Evolutionary conservation across 2,797 vertebrate species (phyloP).

Genomic region (Molossus alvarezi): DNA sequence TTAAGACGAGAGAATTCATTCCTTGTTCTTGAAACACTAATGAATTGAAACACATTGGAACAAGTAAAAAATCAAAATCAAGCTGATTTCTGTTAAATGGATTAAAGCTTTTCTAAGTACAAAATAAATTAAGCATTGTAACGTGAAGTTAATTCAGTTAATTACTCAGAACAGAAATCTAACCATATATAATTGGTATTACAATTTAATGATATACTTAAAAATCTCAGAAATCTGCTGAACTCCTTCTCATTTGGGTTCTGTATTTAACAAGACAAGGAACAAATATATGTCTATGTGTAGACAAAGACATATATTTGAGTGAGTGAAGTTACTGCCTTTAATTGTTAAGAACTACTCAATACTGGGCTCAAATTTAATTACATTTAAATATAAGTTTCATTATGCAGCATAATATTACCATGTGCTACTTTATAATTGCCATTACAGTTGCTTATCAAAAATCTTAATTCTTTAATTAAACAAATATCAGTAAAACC

Average conservation of each 20-base stretch:
- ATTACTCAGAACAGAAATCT: conserved; percentile 79
- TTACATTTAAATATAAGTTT: conserved; percentile 49
- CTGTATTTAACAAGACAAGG: conserved; percentile 66
- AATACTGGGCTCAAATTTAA: conserved; percentile 41
- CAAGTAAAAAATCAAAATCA: conserved; percentile 72
- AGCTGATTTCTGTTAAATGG: conserved; percentile 72
- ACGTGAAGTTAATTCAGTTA: conserved; percentile 73
- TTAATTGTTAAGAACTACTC: conserved; percentile 46
- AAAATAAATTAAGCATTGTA: conserved; percentile 74
- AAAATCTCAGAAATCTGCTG: conserved; percentile 74
- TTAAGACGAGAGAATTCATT: conserved; percentile 63
- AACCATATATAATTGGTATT: not conserved
- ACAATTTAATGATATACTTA: conserved; percentile 69
- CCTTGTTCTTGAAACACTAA: conserved; percentile 72
- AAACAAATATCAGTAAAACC: conserved; percentile 51
- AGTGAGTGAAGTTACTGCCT: conserved; percentile 6
- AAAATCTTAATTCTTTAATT: conserved; percentile 57
- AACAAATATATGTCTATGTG: conserved; percentile 23
- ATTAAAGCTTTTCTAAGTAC: conserved; percentile 72
- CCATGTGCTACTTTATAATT: not conserved
- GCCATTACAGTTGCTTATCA: not conserved
- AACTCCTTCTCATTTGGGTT: conserved; percentile 76
- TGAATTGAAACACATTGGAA: conserved; percentile 76
- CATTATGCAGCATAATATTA: not conserved
- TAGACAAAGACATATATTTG: not conserved